These are phyloP conservation scores for Scolanthus callimorphus DNA, from an alignment of 92 coral and sea anemone species.

Conservation along the genomic window DNA sequence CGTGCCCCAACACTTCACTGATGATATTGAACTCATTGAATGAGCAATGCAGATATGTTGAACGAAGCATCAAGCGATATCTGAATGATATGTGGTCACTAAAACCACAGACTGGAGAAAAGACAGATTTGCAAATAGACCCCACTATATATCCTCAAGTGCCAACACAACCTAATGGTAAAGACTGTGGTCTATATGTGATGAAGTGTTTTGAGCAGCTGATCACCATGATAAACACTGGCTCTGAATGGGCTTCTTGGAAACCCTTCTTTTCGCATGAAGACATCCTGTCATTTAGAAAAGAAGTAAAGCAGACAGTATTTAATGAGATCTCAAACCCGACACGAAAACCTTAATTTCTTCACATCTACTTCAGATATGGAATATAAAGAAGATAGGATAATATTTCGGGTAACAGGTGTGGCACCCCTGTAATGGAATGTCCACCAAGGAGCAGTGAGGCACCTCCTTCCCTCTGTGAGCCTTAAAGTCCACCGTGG, in stretches of 20 bases:
- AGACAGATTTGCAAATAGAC: not conserved
- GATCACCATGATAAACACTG: not conserved
- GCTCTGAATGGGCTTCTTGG: not conserved
- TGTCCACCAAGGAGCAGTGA: too few species aligned
- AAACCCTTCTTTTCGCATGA: not conserved
- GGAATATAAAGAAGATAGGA: too few species aligned
- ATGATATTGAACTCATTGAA: not conserved
- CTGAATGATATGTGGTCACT: not conserved
- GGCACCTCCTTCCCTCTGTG: too few species aligned
- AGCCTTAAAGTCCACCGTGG: too few species aligned
- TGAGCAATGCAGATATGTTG: not conserved
- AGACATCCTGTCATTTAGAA: too few species aligned
- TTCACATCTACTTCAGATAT: too few species aligned
- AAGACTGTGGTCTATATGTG: not conserved
- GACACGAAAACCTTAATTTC: too few species aligned
- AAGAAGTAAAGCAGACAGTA: too few species aligned
- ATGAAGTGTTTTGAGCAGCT: not conserved
- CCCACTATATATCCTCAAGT: not conserved
- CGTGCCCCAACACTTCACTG: not conserved
- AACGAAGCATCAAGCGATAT: not conserved
- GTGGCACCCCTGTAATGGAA: too few species aligned
- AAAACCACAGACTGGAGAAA: not conserved
- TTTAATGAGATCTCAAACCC: too few species aligned
- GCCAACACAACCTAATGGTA: not conserved
- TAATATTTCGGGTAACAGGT: too few species aligned